A percentile compares a stretch with the other conserved stretches of the same genome.
These are phyloP conservation scores for Eidolon dupreanum DNA, from an alignment of 2,797 vertebrate species.

Conservation along the genomic window DNA sequence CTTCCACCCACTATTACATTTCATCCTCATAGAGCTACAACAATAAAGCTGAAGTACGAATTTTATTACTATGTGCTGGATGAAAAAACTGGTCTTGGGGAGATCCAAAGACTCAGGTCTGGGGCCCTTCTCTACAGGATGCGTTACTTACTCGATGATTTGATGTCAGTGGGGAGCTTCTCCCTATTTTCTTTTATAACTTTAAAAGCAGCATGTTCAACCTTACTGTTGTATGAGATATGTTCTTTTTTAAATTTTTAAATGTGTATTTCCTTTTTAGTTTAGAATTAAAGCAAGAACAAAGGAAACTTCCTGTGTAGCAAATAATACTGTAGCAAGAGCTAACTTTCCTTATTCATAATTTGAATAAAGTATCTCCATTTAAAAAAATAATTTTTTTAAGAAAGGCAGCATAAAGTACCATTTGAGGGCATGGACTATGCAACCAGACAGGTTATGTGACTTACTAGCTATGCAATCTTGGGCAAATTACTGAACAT, in stretches of 20 bases:
- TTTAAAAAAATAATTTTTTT: not conserved
- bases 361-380: not conserved
- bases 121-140: not conserved
- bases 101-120: not conserved
- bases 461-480: not conserved
- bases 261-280: not conserved
- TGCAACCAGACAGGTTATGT: not conserved
- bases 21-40: not conserved
- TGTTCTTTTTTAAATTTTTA: not conserved
- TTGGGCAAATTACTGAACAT: not conserved
- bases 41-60: not conserved
- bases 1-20: not conserved
- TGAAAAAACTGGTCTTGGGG: not conserved
- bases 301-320: not conserved
- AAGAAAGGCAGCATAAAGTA: not conserved
- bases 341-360: not conserved
- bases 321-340: not conserved
- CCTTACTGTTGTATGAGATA: not conserved
- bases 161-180: not conserved
- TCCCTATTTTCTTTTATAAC: not conserved
- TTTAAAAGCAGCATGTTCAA: not conserved
- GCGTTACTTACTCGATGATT: not conserved
- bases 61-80: not conserved
- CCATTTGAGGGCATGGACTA: not conserved
- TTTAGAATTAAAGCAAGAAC: constrained; percentile 18